These are phyloP conservation scores for Chrysolophus pictus DNA, from an alignment of 2,797 vertebrate species.

Conservation along the genomic window DNA sequence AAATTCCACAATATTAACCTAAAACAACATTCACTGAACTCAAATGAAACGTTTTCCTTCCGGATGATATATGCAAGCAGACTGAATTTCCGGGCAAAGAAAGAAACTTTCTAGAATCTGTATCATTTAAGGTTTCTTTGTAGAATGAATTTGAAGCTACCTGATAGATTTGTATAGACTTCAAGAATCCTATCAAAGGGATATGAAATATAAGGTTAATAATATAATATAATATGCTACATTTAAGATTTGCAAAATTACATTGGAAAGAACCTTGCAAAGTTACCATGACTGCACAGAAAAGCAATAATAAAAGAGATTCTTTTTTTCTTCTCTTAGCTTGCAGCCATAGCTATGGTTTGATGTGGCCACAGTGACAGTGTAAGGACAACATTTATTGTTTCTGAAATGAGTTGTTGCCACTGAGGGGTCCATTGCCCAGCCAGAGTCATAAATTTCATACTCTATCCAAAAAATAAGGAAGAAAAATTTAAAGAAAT, in stretches of 20 bases:
- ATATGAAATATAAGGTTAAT: conserved; percentile 69
- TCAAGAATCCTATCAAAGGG: conserved; percentile 69
- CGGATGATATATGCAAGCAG: neutral
- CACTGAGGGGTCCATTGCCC: neutral
- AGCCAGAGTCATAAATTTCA: conserved; percentile 23
- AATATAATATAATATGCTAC: conserved; percentile 60
- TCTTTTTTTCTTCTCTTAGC: conserved; percentile 28
- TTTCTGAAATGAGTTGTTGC: conserved; percentile 40
- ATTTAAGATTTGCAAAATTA: conserved; percentile 57
- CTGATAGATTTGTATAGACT: conserved; percentile 42
- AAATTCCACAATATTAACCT: neutral
- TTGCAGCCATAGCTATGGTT: conserved; percentile 29
- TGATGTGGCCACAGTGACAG: conserved; percentile 37
- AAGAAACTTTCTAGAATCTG: conserved; percentile 18
- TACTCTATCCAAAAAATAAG: neutral
- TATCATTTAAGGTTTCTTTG: conserved; percentile 71
- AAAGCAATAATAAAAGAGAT: conserved; percentile 47
- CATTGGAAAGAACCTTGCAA: conserved; percentile 55
- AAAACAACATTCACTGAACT: neutral
- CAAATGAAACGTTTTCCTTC: conserved; percentile 32
- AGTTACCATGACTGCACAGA: neutral
- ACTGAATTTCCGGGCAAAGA: conserved; percentile 20
- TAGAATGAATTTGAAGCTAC: conserved; percentile 60
- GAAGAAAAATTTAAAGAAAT: neutral
- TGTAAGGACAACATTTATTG: conserved; percentile 49